phyloP scores from a whole-genome alignment of 2,888 invertebrate genomes.

The Cryptocephalus primarius region DNA sequence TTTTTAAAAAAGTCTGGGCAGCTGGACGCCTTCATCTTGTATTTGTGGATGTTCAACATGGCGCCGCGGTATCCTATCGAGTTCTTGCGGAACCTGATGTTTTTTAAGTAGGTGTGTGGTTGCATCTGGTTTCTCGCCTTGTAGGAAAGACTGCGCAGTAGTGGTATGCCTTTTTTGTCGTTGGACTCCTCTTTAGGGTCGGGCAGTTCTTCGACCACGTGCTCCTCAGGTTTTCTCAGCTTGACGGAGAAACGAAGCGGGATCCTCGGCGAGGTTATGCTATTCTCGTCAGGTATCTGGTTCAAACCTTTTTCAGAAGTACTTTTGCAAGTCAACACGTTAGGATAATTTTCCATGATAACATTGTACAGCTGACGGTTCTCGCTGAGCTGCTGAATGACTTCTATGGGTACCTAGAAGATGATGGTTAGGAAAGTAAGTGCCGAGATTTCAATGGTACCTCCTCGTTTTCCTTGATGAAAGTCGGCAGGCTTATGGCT shows the following conservation, averaged over 20 bases:
- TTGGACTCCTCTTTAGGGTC: neutral
- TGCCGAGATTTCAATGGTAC: conserved; percentile 28
- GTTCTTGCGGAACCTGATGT: conserved; percentile 61
- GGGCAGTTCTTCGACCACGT: neutral
- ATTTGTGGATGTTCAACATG: conserved; percentile 72
- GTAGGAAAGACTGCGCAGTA: conserved; percentile 7
- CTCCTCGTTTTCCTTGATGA: conserved; percentile 56
- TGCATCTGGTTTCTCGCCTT: conserved; percentile 11
- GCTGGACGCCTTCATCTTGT: conserved; percentile 73
- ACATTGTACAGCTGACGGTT: conserved; percentile 59
- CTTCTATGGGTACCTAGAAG: conserved; percentile 51
- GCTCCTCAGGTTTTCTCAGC: conserved; percentile 32
- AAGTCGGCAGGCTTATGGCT: conserved; percentile 64
- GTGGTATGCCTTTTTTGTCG: conserved; percentile 7
- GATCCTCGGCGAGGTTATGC: conserved; percentile 30
- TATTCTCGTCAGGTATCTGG: conserved; percentile 28
- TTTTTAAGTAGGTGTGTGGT: conserved; percentile 51
- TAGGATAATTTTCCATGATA: conserved; percentile 63
- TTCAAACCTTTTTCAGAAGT: conserved; percentile 51
- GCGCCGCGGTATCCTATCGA: conserved; percentile 82
- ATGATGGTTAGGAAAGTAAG: neutral
- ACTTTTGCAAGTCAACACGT: conserved; percentile 50
- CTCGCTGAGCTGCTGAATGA: conserved; percentile 48
- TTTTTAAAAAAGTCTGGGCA: conserved; percentile 86
- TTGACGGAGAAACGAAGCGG: conserved; percentile 55